Percentiles rank a stretch among this genome's conserved stretches.
phyloP scores from a whole-genome alignment of 2,113 vertebrate species.

The Danionella cerebrum region DNA sequence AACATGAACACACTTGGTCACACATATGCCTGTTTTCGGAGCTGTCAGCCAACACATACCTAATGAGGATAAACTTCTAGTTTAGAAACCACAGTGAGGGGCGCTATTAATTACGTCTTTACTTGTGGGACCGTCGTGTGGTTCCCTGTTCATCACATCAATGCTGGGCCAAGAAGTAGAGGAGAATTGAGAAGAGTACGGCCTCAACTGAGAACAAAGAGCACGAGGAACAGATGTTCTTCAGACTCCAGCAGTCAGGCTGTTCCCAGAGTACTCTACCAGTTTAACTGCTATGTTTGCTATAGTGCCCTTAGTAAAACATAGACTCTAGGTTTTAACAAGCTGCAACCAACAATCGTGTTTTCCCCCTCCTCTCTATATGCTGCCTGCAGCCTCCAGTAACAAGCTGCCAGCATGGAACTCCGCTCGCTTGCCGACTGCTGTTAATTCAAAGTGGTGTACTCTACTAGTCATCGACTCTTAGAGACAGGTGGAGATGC shows the following conservation, averaged over 20 bases:
- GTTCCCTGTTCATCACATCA: conserved; percentile 36
- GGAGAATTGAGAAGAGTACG: conserved; percentile 6
- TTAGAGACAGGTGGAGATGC: not conserved
- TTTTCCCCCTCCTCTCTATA: conserved; percentile 3
- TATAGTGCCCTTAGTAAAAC: conserved; percentile 39
- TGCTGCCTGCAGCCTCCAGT: conserved; percentile 29
- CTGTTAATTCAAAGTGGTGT: conserved; percentile 32
- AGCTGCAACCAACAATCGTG: conserved; percentile 22
- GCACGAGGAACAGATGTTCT: conserved; percentile 47
- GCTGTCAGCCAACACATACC: conserved; percentile 49
- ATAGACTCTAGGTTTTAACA: conserved; percentile 32
- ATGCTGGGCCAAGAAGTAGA: conserved; percentile 21
- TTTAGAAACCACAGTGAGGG: conserved; percentile 55
- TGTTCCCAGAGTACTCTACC: conserved; percentile 36
- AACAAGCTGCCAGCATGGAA: conserved; percentile 36
- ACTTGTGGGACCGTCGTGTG: conserved; percentile 37
- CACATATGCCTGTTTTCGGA: conserved; percentile 30
- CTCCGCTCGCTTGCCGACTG: not conserved
- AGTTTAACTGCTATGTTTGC: conserved; percentile 42
- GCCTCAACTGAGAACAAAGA: conserved; percentile 30
- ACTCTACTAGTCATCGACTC: not conserved
- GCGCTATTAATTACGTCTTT: conserved; percentile 46
- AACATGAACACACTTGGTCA: conserved; percentile 25
- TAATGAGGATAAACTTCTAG: conserved; percentile 60
- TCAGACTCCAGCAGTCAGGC: conserved; percentile 30